Percentiles rank a stretch among this genome's conserved stretches.
phyloP scores from a whole-genome alignment of 2,888 invertebrate species.

The Calameuta filiformis region DNA sequence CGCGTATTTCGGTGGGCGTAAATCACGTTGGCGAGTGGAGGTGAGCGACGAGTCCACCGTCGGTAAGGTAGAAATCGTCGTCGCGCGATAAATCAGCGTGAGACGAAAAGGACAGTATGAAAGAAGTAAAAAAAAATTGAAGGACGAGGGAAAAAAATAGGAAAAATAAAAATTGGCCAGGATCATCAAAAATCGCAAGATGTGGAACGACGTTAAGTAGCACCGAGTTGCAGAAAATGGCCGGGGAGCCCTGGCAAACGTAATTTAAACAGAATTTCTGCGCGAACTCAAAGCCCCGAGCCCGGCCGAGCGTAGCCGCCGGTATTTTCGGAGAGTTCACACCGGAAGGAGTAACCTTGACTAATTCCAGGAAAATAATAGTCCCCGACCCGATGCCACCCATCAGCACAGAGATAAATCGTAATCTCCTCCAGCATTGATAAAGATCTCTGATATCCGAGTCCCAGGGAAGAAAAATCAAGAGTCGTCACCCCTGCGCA shows the following conservation, averaged over 20 bases:
- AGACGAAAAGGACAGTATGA: background rate
- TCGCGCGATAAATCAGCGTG: background rate
- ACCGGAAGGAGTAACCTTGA: conserved; percentile 24
- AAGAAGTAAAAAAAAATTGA: background rate
- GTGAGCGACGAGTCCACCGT: background rate
- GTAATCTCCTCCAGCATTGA: background rate
- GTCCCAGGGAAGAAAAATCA: background rate
- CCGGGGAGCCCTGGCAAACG: background rate
- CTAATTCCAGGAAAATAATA: conserved; percentile 8
- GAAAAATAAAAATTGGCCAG: rapidly evolving
- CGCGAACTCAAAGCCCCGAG: background rate
- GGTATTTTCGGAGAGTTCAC: conserved; percentile 21
- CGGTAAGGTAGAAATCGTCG: background rate
- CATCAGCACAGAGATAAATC: background rate
- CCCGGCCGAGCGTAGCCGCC: background rate
- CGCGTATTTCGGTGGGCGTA: conserved; percentile 14
- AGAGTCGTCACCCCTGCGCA: background rate
- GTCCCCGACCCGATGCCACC: background rate
- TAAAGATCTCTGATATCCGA: background rate
- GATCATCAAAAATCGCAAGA: background rate
- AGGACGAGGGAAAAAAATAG: background rate
- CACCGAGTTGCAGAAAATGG: background rate
- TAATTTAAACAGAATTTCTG: conserved; percentile 18
- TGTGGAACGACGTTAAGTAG: background rate
- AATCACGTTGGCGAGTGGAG: conserved; percentile 1